Conservation (phyloP, 2,888 invertebrate genomes). For the Drosophila seclusa region DNA sequence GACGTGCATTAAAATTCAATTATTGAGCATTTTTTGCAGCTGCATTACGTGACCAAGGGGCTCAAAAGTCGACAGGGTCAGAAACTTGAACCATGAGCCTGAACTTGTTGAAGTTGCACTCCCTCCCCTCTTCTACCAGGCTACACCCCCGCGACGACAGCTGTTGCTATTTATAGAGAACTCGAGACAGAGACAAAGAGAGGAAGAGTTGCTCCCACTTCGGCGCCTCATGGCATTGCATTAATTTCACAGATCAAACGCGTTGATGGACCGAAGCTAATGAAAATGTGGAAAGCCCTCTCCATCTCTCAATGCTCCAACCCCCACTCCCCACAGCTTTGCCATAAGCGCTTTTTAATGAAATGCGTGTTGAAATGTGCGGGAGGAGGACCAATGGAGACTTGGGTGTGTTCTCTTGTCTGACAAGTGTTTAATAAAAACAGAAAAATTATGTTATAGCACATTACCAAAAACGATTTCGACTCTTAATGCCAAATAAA, state of each 20-base stretch:
- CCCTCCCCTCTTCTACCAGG: not conserved
- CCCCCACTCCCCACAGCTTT: slow-evolving; percentile 6
- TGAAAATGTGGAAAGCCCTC: slow-evolving; percentile 60
- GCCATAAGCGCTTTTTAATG: slow-evolving; percentile 68
- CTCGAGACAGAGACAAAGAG: slow-evolving; percentile 17
- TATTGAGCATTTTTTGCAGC: slow-evolving; percentile 55
- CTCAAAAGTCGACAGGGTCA: slow-evolving; percentile 58
- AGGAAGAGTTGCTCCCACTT: slow-evolving; percentile 38
- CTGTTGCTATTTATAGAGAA: slow-evolving; percentile 70
- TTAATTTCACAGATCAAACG: slow-evolving; percentile 81
- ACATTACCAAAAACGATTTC: slow-evolving; percentile 18
- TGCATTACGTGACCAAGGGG: slow-evolving; percentile 64
- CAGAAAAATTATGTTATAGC: slow-evolving; percentile 44
- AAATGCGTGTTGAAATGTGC: slow-evolving; percentile 58
- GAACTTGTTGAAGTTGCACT: slow-evolving; percentile 34
- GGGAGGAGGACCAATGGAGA: not conserved
- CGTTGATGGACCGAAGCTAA: slow-evolving; percentile 71
- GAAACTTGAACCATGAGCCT: slow-evolving; percentile 22
- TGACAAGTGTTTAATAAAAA: slow-evolving; percentile 60
- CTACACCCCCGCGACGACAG: slow-evolving; percentile 36
- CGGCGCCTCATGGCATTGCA: slow-evolving; percentile 66
- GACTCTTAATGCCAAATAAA: slow-evolving; percentile 24
- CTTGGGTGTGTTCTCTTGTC: slow-evolving; percentile 6
- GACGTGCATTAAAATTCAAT: slow-evolving; percentile 74
- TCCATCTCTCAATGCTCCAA: not conserved